Evolutionary conservation across 1,140 invertebrate genomes (phyloP).

Genomic region (Xylocopa sonorina): DNA sequence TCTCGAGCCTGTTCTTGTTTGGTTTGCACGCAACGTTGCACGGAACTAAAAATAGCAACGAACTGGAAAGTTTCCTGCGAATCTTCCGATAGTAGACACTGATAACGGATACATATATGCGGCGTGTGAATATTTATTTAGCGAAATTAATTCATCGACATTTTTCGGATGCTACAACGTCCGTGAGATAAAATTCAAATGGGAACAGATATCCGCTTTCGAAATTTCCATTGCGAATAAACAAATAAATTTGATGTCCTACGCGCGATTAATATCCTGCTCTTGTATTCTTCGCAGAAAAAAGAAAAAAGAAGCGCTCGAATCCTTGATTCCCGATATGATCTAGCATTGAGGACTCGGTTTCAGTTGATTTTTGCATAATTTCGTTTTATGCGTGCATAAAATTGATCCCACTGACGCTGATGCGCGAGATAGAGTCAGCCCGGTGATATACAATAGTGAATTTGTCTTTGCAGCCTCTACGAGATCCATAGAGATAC

Average conservation of each 20-base stretch:
- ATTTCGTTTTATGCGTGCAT: neutral
- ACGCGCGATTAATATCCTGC: neutral
- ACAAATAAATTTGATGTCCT: constrained; percentile 1
- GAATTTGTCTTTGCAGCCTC: neutral
- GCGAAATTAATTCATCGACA: neutral
- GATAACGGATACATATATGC: too few relatives aligned
- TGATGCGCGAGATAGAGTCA: neutral
- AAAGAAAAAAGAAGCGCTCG: neutral
- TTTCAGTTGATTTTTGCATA: neutral
- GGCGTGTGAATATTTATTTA: too few relatives aligned
- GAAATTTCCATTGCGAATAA: neutral
- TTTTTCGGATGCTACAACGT: neutral
- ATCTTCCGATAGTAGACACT: neutral
- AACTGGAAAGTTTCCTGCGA: too few relatives aligned
- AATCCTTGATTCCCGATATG: neutral
- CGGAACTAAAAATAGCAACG: too few relatives aligned
- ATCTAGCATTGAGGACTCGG: constrained; percentile 8
- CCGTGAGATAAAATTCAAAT: neutral
- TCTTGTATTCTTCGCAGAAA: neutral
- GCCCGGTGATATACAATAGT: neutral
- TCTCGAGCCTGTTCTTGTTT: too few relatives aligned
- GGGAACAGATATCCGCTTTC: neutral
- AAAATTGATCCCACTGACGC: neutral
- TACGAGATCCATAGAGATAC: neutral
- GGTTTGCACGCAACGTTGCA: too few relatives aligned